Percentiles rank a stretch among this genome's conserved stretches.
Conservation (phyloP, 2,888 invertebrate genomes). For the Galerucella pusilla region DNA sequence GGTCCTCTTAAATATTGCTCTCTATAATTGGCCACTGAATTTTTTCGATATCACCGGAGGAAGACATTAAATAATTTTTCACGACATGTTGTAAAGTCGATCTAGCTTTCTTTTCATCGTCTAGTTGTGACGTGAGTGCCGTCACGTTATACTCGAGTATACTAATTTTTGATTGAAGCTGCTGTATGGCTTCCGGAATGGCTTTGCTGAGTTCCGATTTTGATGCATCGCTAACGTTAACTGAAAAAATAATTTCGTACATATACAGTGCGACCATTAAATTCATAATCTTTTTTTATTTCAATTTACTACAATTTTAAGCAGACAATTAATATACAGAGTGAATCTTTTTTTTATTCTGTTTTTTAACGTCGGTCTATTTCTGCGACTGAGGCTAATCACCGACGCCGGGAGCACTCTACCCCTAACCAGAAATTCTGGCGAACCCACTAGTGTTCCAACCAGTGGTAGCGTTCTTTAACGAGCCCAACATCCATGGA, state of each 20-base stretch:
- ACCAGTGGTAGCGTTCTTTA: no score
- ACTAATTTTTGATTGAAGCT: constrained; percentile 56
- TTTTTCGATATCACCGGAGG: constrained; percentile 59
- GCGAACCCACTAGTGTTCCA: no score
- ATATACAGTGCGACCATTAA: neutral
- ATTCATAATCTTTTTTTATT: no score
- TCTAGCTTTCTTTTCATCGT: constrained; percentile 62
- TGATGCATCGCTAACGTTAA: constrained; percentile 53
- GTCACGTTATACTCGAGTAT: constrained; percentile 61
- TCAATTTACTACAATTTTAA: no score
- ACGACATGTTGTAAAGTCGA: constrained; percentile 55
- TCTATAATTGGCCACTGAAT: constrained; percentile 62
- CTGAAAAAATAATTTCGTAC: constrained; percentile 46
- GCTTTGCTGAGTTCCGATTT: constrained; percentile 54
- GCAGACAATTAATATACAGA: no score
- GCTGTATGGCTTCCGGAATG: constrained; percentile 52
- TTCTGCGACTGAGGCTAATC: no score
- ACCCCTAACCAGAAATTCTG: no score
- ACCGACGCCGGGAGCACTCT: no score
- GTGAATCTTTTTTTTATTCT: no score
- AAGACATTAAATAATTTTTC: constrained; percentile 54
- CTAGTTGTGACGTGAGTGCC: constrained; percentile 59
- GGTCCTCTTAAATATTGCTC: constrained; percentile 51
- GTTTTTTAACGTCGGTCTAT: no score
- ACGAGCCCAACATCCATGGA: no score